Evolutionary conservation across 1,140 invertebrate species (phyloP).

Genomic region (Philopotamus ludificatus): DNA sequence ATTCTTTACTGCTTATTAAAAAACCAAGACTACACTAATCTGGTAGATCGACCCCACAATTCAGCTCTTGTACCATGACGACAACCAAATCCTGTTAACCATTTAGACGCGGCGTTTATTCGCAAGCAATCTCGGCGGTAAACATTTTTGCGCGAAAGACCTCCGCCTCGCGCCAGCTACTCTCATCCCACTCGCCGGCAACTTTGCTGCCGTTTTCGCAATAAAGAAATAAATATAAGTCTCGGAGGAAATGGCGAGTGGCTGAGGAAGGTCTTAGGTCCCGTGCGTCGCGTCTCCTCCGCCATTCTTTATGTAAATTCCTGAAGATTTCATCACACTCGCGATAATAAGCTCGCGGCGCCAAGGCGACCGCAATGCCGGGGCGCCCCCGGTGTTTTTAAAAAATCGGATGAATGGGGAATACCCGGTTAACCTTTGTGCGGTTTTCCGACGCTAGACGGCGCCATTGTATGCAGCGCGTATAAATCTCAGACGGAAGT

Average conservation of each 20-base stretch:
- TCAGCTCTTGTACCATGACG: no score
- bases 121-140: not conserved
- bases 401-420: no score
- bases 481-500: no score
- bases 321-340: slow-evolving; percentile 40
- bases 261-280: slow-evolving; percentile 1
- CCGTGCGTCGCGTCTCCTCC: slow-evolving; percentile 1
- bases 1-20: no score
- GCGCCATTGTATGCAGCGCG: no score
- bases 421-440: no score
- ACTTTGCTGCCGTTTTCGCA: slow-evolving; percentile 16
- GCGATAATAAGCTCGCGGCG: slow-evolving; percentile 37
- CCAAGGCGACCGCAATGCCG: slow-evolving; percentile 25
- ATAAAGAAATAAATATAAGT: slow-evolving; percentile 34
- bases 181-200: not conserved
- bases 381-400: not conserved
- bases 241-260: slow-evolving; percentile 14
- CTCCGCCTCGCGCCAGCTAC: not conserved
- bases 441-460: no score
- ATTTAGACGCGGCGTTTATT: not conserved
- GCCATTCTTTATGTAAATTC: slow-evolving; percentile 40
- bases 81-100: no score
- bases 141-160: not conserved
- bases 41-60: no score
- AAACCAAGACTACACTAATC: no score